Conservation (phyloP, 1,140 invertebrate genomes). For the Drosophila equinoxialis region DNA sequence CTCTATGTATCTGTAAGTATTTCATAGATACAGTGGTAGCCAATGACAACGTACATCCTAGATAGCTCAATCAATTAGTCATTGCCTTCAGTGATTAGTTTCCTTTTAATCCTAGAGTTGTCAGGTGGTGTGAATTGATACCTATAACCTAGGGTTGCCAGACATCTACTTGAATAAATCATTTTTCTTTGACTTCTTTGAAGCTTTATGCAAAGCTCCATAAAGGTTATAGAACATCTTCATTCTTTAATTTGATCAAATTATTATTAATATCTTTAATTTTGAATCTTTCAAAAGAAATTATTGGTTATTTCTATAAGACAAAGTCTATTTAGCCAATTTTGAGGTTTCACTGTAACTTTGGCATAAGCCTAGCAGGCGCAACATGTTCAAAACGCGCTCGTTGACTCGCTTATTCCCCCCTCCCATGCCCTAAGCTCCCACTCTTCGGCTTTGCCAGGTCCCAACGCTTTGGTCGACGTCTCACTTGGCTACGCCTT, state of each 20-base stretch:
- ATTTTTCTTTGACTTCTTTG: no score
- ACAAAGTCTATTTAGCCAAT: background rate
- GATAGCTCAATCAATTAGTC: background rate
- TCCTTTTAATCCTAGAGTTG: background rate
- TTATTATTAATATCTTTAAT: no score
- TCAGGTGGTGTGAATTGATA: no score
- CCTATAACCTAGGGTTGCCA: background rate
- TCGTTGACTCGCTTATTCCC: background rate
- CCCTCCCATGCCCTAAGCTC: background rate
- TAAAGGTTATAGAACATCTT: no score
- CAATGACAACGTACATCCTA: background rate
- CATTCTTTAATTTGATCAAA: no score
- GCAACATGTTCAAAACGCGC: conserved; percentile 69
- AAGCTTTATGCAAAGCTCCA: no score
- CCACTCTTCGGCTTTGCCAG: background rate
- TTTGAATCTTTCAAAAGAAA: no score
- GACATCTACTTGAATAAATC: background rate
- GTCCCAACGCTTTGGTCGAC: conserved; percentile 9
- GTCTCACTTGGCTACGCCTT: conserved; percentile 46
- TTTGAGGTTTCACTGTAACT: conserved; percentile 32
- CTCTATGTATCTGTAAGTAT: conserved; percentile 13
- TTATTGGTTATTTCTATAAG: background rate
- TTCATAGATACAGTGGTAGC: background rate
- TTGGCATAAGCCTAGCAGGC: conserved; percentile 46
- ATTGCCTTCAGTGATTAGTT: background rate